These are phyloP conservation scores for Eueides isabella DNA, from an alignment of 1,140 invertebrate genomes.

Conservation along the genomic window DNA sequence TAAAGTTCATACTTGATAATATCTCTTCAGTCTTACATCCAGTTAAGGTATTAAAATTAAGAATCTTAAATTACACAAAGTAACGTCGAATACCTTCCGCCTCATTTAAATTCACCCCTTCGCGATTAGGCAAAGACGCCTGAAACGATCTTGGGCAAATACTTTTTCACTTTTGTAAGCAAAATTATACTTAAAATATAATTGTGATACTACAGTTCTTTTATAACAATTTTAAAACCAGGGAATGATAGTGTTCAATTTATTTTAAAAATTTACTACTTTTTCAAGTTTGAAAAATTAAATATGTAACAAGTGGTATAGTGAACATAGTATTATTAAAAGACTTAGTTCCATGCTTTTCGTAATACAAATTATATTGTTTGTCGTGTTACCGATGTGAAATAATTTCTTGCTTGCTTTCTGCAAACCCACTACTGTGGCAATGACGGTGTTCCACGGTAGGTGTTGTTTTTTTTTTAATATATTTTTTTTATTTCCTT, in stretches of 20 bases:
- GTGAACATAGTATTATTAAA: too few relatives aligned
- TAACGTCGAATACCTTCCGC: slow-evolving; percentile 6
- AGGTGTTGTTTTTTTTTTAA: too few relatives aligned
- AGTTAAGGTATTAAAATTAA: slow-evolving; percentile 2
- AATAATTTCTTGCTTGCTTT: too few relatives aligned
- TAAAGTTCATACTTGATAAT: background rate
- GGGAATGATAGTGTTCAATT: background rate
- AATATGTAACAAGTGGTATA: too few relatives aligned
- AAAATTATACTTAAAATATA: slow-evolving; percentile 11
- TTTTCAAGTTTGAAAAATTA: too few relatives aligned
- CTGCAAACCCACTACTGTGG: too few relatives aligned
- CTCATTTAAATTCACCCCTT: slow-evolving; percentile 14
- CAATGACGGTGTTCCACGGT: too few relatives aligned
- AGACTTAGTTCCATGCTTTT: too few relatives aligned
- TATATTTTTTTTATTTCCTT: too few relatives aligned
- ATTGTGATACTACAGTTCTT: slow-evolving; percentile 1
- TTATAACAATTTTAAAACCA: background rate
- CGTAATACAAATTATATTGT: too few relatives aligned
- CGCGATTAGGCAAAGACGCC: slow-evolving; percentile 6
- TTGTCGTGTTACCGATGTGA: too few relatives aligned
- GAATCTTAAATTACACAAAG: slow-evolving; percentile 12
- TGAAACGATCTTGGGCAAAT: slow-evolving; percentile 13
- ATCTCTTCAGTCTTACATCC: background rate
- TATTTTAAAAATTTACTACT: background rate
- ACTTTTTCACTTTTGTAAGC: slow-evolving; percentile 12